Evolutionary conservation across 1,140 invertebrate genomes (phyloP), one percentile per base, ranked within the genome.

Genomic region (Homalodisca vitripennis): DNA sequence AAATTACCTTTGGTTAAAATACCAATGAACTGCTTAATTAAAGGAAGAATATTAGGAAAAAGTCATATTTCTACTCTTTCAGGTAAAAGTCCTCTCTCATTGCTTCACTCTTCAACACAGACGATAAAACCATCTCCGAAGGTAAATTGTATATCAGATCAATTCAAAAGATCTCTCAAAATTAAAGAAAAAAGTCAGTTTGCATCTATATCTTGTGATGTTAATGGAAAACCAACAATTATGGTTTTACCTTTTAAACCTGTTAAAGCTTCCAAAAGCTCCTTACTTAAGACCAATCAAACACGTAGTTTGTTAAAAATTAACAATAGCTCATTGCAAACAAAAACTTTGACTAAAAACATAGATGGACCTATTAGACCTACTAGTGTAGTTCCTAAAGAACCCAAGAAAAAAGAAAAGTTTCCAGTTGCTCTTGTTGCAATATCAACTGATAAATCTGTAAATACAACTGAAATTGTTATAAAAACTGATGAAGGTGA

Each of bases 401-500:
- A n/a, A 32, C n/a, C 62, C n/a, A n/a, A n/a, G n/a, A n/a, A n/a
- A 32, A 32, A 17, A 14, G 13, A 53, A 6, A 22, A 14, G 17
- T 13, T 24, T 31, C 63, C 63, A 10, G 12, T 66, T 10, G 63
- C 63, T 24, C 10, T 66, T 47, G 63, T 66, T 3, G 63, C 63
- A 46, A 66, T 66, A 26, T 66, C 63, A 2, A 66, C 63, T 24
- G 31, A 66, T 27, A 66, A 66, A 47, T 20, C 32, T 46, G 34
- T 47, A 12, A 24, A 66, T 47, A 47, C 63, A 1, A 66, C 63
- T 26, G 63, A 66, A 66, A 66, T 66, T n/a, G 26, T 66, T 13
- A 66, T 66, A 46, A 66, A 66, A 66, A 66, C 63, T 27, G 63
- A 66, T 2, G 27, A 47, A 22, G 63, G 63, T 66, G 63, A 66